A percentile compares a stretch with the other conserved stretches of the same genome.
phyloP scores from a whole-genome alignment of 2,113 vertebrate genomes.

The Addax nasomaculatus region DNA sequence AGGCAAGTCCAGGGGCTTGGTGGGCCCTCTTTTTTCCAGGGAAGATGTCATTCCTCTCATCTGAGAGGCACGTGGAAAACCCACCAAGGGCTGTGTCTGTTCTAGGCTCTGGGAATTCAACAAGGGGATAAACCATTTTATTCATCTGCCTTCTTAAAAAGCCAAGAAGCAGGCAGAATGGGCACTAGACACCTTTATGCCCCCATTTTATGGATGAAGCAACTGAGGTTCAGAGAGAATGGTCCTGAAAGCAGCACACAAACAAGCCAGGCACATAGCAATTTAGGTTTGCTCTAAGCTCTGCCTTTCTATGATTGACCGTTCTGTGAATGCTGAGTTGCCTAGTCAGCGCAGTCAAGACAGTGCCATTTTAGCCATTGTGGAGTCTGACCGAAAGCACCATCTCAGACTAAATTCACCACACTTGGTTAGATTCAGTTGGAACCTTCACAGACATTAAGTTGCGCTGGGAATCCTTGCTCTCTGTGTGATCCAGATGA shows the following conservation, averaged over 20 bases:
- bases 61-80: no score
- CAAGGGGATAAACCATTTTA: not conserved
- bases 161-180: not conserved
- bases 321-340: not conserved
- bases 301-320: not conserved
- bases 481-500: not conserved
- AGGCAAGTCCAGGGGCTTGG: not conserved
- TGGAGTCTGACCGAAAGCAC: not conserved
- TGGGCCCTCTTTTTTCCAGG: not conserved
- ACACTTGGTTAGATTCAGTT: not conserved
- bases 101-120: not conserved
- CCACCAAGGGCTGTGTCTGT: not conserved
- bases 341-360: not conserved
- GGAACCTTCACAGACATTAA: not conserved
- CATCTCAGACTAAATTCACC: not conserved
- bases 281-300: not conserved
- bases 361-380: not conserved
- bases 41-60: not conserved
- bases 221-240: not conserved
- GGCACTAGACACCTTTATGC: not conserved
- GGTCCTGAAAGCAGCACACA: not conserved
- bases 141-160: not conserved
- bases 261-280: not conserved
- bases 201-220: not conserved
- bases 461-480: not conserved